These are phyloP conservation scores for Dorcus parallelipipedus DNA, from an alignment of 2,888 invertebrate species.

Conservation along the genomic window DNA sequence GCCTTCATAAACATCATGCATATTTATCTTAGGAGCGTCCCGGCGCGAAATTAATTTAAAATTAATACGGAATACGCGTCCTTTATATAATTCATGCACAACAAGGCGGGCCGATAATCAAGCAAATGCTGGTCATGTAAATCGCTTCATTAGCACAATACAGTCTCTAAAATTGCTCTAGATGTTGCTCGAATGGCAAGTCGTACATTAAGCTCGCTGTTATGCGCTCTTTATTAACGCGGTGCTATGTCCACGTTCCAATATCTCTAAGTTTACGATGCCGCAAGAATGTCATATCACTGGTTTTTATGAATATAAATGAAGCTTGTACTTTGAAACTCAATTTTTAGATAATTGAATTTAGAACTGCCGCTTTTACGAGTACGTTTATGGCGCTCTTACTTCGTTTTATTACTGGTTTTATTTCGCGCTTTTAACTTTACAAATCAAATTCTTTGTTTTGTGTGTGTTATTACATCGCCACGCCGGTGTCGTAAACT, in stretches of 20 bases:
- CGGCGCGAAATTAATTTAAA: no score
- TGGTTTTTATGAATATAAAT: slow-evolving; percentile 45
- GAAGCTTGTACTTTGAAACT: slow-evolving; percentile 39
- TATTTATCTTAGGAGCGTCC: no score
- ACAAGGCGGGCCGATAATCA: slow-evolving; percentile 15
- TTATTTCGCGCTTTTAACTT: slow-evolving; percentile 34
- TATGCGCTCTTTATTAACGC: slow-evolving; percentile 41
- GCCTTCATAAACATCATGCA: no score
- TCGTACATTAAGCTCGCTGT: slow-evolving; percentile 27
- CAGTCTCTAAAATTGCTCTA: slow-evolving; percentile 28
- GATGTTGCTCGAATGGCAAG: slow-evolving; percentile 25
- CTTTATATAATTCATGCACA: slow-evolving; percentile 16
- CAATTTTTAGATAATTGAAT: slow-evolving; percentile 43
- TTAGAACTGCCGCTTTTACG: slow-evolving; percentile 38
- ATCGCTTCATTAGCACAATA: slow-evolving; percentile 45
- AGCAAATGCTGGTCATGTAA: slow-evolving; percentile 42
- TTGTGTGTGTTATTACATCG: slow-evolving; percentile 3
- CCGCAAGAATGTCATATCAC: slow-evolving; percentile 48
- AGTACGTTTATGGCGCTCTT: slow-evolving; percentile 38
- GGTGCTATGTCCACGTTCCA: slow-evolving; percentile 40
- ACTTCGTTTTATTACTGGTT: slow-evolving; percentile 28
- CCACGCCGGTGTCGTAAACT: not conserved
- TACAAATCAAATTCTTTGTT: slow-evolving; percentile 30
- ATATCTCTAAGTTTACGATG: slow-evolving; percentile 48
- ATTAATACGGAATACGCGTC: slow-evolving; percentile 10